Conservation (phyloP, 2,888 invertebrate species). For the Thalpophila matura region DNA sequence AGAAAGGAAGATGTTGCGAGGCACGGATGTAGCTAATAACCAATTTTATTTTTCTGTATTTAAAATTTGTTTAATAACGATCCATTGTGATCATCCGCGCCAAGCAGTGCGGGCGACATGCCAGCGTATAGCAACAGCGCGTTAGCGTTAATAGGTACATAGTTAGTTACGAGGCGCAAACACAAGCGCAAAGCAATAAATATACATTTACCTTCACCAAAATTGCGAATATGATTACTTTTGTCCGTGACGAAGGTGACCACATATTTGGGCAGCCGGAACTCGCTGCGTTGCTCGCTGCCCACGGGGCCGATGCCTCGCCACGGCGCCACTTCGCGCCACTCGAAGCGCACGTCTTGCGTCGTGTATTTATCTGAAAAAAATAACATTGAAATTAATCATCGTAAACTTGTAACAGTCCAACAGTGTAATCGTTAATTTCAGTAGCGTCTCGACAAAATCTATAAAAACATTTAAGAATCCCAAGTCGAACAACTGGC, state of each 20-base stretch:
- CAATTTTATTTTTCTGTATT: slow-evolving; percentile 29
- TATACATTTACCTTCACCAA: slow-evolving; percentile 92
- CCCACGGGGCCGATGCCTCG: slow-evolving; percentile 83
- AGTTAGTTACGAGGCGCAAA: slow-evolving; percentile 83
- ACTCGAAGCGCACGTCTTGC: slow-evolving; percentile 91
- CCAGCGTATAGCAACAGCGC: slow-evolving; percentile 78
- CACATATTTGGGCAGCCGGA: slow-evolving; percentile 92
- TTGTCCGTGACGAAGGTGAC: slow-evolving; percentile 91
- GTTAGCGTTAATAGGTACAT: slow-evolving; percentile 79
- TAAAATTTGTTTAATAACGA: slow-evolving; percentile 45
- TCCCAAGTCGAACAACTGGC: slow-evolving; percentile 58
- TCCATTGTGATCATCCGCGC: slow-evolving; percentile 70
- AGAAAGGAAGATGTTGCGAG: slow-evolving; percentile 69
- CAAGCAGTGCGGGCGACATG: slow-evolving; percentile 75
- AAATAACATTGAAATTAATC: slow-evolving; percentile 13
- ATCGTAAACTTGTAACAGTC: slow-evolving; percentile 30
- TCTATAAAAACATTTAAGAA: slow-evolving; percentile 47
- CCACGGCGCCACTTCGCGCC: slow-evolving; percentile 91
- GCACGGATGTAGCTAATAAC: slow-evolving; percentile 65
- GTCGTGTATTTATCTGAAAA: slow-evolving; percentile 89
- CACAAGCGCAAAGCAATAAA: slow-evolving; percentile 88
- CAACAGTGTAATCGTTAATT: slow-evolving; percentile 35
- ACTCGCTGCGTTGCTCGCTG: slow-evolving; percentile 89
- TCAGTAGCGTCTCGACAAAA: slow-evolving; percentile 23
- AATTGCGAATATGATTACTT: slow-evolving; percentile 91